Conservation (phyloP, 1,140 invertebrate species). For the Drosophila busckii region DNA sequence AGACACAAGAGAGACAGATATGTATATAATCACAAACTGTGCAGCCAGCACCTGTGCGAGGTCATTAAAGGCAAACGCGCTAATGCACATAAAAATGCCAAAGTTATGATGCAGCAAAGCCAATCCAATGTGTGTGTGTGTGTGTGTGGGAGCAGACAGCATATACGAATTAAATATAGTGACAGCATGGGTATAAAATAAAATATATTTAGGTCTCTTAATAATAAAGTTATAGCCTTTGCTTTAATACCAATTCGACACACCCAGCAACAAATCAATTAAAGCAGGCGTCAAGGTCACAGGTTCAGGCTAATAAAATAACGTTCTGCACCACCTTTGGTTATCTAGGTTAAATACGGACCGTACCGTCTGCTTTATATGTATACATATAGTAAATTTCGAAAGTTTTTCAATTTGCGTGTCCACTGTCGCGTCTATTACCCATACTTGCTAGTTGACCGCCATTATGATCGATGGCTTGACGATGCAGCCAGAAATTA, state of each 20-base stretch:
- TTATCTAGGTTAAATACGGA: constrained; percentile 10
- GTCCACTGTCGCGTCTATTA: constrained; percentile 31
- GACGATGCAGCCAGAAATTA: constrained; percentile 49
- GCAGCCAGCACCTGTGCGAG: too few relatives aligned
- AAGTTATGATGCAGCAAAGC: too few relatives aligned
- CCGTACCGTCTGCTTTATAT: neutral
- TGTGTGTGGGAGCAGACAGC: too few relatives aligned
- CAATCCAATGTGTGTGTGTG: too few relatives aligned
- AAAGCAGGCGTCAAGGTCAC: constrained; percentile 6
- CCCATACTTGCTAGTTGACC: constrained; percentile 2
- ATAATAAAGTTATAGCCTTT: too few relatives aligned
- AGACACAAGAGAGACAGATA: too few relatives aligned
- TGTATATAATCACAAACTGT: too few relatives aligned
- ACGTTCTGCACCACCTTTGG: too few relatives aligned
- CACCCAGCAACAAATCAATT: neutral
- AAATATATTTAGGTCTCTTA: neutral
- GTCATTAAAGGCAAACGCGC: too few relatives aligned
- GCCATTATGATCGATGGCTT: constrained; percentile 57
- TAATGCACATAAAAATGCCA: too few relatives aligned
- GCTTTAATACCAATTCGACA: neutral
- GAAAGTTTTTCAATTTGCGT: constrained; percentile 58
- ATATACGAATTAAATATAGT: too few relatives aligned
- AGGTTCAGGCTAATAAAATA: constrained; percentile 26
- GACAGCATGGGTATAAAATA: too few relatives aligned
- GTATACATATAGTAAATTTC: constrained; percentile 8